These are phyloP conservation scores for Gallinago nigripennis DNA, from an alignment of 2,797 vertebrate genomes.

Conservation along the genomic window DNA sequence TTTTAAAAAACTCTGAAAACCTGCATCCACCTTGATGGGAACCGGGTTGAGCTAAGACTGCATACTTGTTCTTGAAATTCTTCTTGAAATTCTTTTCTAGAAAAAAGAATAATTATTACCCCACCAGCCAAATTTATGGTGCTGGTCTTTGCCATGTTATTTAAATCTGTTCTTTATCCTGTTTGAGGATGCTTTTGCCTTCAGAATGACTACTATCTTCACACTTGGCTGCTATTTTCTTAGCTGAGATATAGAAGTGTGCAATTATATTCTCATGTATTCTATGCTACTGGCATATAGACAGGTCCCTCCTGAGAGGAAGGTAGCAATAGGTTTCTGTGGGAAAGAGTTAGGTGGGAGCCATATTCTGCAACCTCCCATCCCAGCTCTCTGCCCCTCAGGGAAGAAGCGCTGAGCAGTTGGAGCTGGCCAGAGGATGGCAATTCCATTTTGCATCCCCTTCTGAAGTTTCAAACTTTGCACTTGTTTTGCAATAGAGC, in stretches of 20 bases:
- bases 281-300: neutral
- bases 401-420: neutral
- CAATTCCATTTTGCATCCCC: neutral
- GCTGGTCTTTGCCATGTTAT: neutral
- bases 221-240: neutral
- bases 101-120: neutral
- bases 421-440: neutral
- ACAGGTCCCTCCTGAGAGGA: neutral
- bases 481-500: neutral
- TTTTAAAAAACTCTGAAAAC: neutral
- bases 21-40: neutral
- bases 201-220: neutral
- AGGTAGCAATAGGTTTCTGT: neutral
- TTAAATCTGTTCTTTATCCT: neutral
- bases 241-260: neutral
- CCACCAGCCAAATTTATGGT: neutral
- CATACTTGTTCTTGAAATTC: neutral
- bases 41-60: neutral
- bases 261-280: neutral
- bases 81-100: neutral
- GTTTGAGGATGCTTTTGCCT: neutral
- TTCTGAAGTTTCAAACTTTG: neutral
- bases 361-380: neutral
- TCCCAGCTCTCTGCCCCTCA: neutral
- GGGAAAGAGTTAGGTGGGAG: neutral